A percentile compares a stretch with the other conserved stretches of the same genome.
Evolutionary conservation across 35 echinoderm and acorn worm species (phyloP).

Genomic region (Stichopus chloronotus): DNA sequence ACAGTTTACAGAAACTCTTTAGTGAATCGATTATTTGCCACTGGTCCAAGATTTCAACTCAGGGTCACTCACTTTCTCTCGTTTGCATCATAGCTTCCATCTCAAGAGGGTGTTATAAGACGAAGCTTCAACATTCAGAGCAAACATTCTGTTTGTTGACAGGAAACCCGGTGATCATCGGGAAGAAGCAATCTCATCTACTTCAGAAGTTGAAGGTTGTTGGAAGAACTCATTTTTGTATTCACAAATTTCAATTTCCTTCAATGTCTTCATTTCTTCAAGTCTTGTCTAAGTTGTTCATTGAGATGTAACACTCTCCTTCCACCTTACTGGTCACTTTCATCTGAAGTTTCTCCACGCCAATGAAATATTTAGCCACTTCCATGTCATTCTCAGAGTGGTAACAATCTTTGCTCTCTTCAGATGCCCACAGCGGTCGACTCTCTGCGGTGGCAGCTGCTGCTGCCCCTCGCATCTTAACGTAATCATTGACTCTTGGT

Average conservation of each 20-base stretch:
- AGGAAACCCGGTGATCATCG: too few relatives aligned
- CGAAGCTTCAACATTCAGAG: too few relatives aligned
- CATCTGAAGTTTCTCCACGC: neutral
- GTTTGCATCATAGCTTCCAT: too few relatives aligned
- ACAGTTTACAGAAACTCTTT: too few relatives aligned
- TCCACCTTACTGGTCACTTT: neutral
- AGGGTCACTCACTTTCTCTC: too few relatives aligned
- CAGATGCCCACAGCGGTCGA: neutral
- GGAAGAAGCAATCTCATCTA: neutral
- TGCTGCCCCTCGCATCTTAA: neutral
- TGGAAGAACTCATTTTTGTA: neutral
- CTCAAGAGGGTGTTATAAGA: too few relatives aligned
- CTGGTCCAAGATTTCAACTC: too few relatives aligned
- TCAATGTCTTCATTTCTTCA: neutral
- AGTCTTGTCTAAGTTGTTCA: slow-evolving; percentile 45
- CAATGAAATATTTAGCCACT: slow-evolving; percentile 31
- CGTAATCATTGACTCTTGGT: neutral
- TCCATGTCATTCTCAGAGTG: slow-evolving; percentile 10
- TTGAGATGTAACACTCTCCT: slow-evolving; percentile 42
- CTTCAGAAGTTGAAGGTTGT: neutral
- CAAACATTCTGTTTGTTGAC: too few relatives aligned
- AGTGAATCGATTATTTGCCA: too few relatives aligned
- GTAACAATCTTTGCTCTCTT: neutral
- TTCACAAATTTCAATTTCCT: neutral
- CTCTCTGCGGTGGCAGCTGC: neutral